Conservation (phyloP, 2,113 vertebrate genomes). For the Turnix velox region DNA sequence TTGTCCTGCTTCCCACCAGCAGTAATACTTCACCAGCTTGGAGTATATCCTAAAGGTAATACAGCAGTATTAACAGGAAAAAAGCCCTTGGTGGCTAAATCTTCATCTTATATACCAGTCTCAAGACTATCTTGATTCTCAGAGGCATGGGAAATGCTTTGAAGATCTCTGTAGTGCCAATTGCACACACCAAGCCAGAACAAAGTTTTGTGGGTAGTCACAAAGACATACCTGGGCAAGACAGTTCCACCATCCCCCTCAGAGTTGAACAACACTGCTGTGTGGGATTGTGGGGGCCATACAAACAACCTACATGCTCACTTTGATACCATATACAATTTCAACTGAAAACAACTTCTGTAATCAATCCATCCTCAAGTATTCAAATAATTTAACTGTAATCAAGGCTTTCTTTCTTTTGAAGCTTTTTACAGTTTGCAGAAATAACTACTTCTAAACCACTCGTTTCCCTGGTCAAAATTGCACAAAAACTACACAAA, state of each 20-base stretch:
- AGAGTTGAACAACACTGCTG: not conserved
- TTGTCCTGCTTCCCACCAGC: not conserved
- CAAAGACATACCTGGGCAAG: not conserved
- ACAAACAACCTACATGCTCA: not conserved
- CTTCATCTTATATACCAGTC: not conserved
- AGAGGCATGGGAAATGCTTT: not conserved
- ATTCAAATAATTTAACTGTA: not conserved
- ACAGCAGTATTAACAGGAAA: not conserved
- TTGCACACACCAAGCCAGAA: not conserved
- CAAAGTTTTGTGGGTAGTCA: not conserved
- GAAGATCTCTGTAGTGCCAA: not conserved
- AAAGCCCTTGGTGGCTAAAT: not conserved
- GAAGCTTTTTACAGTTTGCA: not conserved
- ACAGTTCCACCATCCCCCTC: not conserved
- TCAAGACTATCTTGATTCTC: not conserved
- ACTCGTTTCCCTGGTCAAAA: not conserved
- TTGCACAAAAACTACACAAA: not conserved
- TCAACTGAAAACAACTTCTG: not conserved
- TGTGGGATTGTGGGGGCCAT: rapidly evolving
- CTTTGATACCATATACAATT: not conserved
- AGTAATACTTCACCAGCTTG: not conserved
- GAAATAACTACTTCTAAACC: not conserved
- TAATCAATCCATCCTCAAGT: not conserved
- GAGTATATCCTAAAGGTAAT: not conserved
- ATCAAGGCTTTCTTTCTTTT: not conserved